Evolutionary conservation across 2,113 vertebrate genomes (phyloP).

Genomic region (Alces alces): DNA sequence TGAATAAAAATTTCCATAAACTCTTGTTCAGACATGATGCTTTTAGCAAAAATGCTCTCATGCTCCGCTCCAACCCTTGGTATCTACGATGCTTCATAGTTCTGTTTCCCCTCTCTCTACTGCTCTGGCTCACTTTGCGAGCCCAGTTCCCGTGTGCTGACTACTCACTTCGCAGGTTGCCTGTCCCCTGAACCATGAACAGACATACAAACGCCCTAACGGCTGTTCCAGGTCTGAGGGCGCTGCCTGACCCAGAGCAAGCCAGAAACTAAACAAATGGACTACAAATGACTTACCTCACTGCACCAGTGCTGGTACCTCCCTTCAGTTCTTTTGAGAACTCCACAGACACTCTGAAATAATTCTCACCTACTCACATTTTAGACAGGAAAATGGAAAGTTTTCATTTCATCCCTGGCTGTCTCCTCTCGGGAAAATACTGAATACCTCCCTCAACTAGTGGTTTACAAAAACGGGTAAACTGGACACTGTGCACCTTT

Average conservation of each 20-base stretch:
- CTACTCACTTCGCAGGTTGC: neutral
- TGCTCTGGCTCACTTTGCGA: neutral
- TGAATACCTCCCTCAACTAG: neutral
- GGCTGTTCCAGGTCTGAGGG: neutral
- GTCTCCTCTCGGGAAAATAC: neutral
- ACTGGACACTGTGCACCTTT: neutral
- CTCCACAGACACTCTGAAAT: neutral
- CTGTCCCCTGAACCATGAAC: neutral
- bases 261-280: neutral
- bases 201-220: neutral
- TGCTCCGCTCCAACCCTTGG: neutral
- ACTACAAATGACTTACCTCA: neutral
- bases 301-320: neutral
- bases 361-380: neutral
- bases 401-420: neutral
- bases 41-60: neutral
- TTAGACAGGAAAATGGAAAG: neutral
- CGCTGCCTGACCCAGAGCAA: neutral
- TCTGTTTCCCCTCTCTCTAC: neutral
- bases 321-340: neutral
- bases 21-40: neutral
- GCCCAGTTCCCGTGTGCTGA: neutral
- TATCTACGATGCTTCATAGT: neutral
- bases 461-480: neutral
- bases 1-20: neutral